Evolutionary conservation across 2,113 vertebrate species (phyloP).

Genomic region (Oxyura jamaicensis): DNA sequence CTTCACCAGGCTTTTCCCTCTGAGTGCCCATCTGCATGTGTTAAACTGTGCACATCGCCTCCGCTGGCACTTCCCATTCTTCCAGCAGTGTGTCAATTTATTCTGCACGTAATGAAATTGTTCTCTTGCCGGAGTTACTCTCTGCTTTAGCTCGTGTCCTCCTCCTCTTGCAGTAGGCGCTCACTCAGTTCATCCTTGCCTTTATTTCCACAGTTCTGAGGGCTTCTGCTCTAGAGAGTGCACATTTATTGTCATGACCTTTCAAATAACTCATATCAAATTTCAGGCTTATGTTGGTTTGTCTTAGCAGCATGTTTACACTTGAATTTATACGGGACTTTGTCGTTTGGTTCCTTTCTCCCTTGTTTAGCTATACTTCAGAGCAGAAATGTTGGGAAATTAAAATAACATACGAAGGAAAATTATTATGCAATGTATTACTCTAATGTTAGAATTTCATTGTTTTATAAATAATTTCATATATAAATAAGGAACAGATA

Average conservation of each 20-base stretch:
- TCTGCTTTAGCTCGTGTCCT: not conserved
- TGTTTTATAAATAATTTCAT: constrained; percentile 33
- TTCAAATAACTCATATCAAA: not conserved
- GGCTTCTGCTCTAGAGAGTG: not conserved
- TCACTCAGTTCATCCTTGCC: not conserved
- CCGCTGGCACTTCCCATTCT: not conserved
- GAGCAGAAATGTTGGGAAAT: not conserved
- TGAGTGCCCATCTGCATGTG: not conserved
- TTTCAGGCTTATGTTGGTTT: not conserved
- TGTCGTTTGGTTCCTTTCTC: not conserved
- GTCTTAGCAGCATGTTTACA: not conserved
- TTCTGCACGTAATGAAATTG: not conserved
- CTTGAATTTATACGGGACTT: not conserved
- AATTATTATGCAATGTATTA: not conserved
- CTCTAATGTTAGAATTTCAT: constrained; percentile 23
- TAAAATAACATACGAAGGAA: not conserved
- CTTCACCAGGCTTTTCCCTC: not conserved
- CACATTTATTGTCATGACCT: not conserved
- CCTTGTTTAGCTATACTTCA: not conserved
- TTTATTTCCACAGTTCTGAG: not conserved
- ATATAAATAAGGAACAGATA: constrained; percentile 18
- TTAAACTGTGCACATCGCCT: not conserved
- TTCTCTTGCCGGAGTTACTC: not conserved
- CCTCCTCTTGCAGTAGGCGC: not conserved
- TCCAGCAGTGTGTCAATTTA: not conserved